Evolutionary conservation across 2,797 vertebrate species (phyloP), one percentile per base, ranked within the genome.

Genomic region (Rhabdomys pumilio): DNA sequence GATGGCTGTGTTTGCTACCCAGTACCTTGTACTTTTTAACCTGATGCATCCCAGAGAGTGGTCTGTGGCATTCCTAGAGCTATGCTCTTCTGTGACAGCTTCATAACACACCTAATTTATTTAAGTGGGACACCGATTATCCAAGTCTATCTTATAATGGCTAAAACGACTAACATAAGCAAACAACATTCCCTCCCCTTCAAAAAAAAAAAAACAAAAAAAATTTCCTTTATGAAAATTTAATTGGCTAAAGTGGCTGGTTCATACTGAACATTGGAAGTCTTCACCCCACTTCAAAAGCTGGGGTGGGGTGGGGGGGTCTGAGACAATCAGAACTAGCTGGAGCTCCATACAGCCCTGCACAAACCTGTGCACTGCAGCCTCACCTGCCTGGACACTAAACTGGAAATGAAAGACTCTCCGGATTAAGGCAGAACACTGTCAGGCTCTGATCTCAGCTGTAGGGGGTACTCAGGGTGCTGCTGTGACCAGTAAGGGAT

Each of bases 191-290:
- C 12, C 34, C 15, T 6, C 3, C 7, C 17, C 69, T 38, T 38
- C 38, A 38, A 38, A 38, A 38, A 38, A 38, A 38, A 38, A 38
- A 38, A 38, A 38, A 19, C 67, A 75, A 69, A 61, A n/a, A 29
- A 80, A 73, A 96, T 15, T 84, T 57, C 61, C 91, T 94, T 91
- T 91, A 89, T 84, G 93, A 87, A 96, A 89, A 50, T 75, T 44
- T 82, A 8, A 76, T 69, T 91, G 82, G 55, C 79, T 89, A 61
- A 65, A 65, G 57, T 57, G 63, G 38, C 17, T 57, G 50, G 47
- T 91, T 65, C 24, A 47, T 55, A 53, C 93, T 73, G 55, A 80
- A 91, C 69, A 82, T n/a, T 55, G 77, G 0, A 67, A 77, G 65
- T 26, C 2, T 69, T 89, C 47, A 95, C 38, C 38, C 2, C 38